phyloP scores from a whole-genome alignment of 2,888 invertebrate species.

The Meteorus cinctellus region DNA sequence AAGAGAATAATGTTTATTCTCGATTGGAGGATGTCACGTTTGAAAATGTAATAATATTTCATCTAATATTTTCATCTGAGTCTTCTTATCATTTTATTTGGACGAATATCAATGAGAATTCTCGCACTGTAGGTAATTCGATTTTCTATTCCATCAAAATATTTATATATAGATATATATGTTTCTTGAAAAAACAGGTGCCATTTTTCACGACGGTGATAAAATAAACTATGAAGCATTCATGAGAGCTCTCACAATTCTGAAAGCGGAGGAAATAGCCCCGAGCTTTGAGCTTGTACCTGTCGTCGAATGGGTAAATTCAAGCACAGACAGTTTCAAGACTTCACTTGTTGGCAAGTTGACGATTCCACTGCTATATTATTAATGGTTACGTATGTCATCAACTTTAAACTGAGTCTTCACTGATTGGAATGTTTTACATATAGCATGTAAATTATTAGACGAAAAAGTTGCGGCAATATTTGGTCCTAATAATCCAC shows the following conservation, averaged over 20 bases:
- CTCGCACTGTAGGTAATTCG: no score
- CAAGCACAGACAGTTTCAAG: constrained; percentile 64
- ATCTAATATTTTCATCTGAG: no score
- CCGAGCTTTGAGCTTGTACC: constrained; percentile 60
- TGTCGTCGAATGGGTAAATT: constrained; percentile 55
- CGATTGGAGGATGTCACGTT: no score
- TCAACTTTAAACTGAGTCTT: background rate
- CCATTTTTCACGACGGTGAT: constrained; percentile 66
- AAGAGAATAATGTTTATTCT: no score
- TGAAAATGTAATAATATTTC: no score
- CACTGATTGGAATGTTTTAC: background rate
- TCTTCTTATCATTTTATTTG: no score
- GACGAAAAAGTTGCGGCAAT: constrained; percentile 93
- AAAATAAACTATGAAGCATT: constrained; percentile 59
- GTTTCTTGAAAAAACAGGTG: constrained; percentile 57
- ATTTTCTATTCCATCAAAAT: background rate
- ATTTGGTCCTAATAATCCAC: constrained; percentile 91
- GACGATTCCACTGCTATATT: background rate
- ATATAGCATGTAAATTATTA: constrained; percentile 87
- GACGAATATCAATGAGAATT: no score
- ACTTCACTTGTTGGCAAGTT: constrained; percentile 58
- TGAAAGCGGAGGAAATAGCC: constrained; percentile 56
- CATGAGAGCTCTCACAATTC: constrained; percentile 56
- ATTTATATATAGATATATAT: background rate
- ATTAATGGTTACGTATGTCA: background rate